Evolutionary conservation across 2,797 vertebrate genomes (phyloP).

Genomic region (Denticeps clupeoides): DNA sequence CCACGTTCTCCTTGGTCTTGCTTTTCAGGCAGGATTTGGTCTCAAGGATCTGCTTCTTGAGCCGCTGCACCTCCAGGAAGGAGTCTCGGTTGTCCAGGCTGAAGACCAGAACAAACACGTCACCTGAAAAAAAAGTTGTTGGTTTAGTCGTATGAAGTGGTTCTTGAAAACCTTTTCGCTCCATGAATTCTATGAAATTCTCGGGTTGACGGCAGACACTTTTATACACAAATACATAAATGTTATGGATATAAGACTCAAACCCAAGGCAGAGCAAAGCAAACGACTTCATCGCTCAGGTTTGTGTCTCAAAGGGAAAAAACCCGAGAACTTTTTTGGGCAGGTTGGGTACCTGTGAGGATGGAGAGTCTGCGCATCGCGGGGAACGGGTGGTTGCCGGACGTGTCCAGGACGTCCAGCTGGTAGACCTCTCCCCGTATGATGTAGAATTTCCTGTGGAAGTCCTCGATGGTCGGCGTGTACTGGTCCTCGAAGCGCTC

Average conservation of each 20-base stretch:
- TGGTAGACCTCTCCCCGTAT: conserved; percentile 92
- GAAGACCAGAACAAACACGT: conserved; percentile 93
- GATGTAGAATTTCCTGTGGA: conserved; percentile 96
- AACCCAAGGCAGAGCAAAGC: too few species aligned
- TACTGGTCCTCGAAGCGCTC: conserved; percentile 92
- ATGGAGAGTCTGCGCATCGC: conserved; percentile 96
- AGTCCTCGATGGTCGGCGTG: conserved; percentile 95
- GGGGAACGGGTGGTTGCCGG: conserved; percentile 91
- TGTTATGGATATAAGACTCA: too few species aligned
- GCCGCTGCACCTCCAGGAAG: conserved; percentile 86
- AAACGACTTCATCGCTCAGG: too few species aligned
- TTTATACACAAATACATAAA: too few species aligned
- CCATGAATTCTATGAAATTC: neutral
- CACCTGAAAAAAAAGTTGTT: conserved; percentile 64
- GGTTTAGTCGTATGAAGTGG: too few species aligned
- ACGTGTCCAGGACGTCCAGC: conserved; percentile 92
- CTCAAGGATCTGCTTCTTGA: conserved; percentile 90
- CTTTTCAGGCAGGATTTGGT: conserved; percentile 92
- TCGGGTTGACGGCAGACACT: too few species aligned
- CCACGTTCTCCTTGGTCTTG: conserved; percentile 85
- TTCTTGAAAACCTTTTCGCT: neutral
- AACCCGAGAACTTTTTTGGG: too few species aligned
- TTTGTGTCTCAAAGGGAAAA: too few species aligned
- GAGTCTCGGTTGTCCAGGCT: conserved; percentile 92
- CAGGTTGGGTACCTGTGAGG: conserved; percentile 92